Percentiles rank a stretch among this genome's conserved stretches.
These are phyloP conservation scores for Orchesellides sinensis DNA, from an alignment of 2,888 invertebrate genomes.

Conservation along the genomic window DNA sequence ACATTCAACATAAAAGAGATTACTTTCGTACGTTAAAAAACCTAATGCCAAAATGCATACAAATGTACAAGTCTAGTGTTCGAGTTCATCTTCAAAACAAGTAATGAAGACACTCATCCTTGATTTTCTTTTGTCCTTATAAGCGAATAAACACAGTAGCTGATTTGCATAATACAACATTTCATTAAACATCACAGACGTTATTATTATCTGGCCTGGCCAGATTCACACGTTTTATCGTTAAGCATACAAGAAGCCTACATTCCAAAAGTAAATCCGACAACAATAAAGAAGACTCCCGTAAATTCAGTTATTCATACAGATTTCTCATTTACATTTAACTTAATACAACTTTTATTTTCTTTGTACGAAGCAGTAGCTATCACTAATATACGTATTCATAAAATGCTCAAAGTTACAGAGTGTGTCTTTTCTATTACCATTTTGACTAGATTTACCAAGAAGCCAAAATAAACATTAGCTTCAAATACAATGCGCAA, in stretches of 20 bases:
- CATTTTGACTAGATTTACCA: neutral
- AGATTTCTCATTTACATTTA: too few relatives aligned
- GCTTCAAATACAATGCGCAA: slow-evolving; percentile 1
- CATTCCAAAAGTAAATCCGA: neutral
- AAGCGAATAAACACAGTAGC: slow-evolving; percentile 57
- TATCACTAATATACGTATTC: too few relatives aligned
- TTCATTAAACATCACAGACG: slow-evolving; percentile 63
- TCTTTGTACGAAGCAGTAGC: too few relatives aligned
- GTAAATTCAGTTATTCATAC: too few relatives aligned
- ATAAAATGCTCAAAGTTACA: too few relatives aligned
- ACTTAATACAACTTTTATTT: too few relatives aligned
- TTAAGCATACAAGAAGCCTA: neutral
- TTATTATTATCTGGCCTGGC: neutral
- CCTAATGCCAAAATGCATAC: neutral
- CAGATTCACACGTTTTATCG: slow-evolving; percentile 3
- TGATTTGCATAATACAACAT: slow-evolving; percentile 69
- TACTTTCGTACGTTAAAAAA: neutral
- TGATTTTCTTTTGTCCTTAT: slow-evolving; percentile 53
- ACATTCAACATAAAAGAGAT: neutral
- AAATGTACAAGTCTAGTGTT: neutral
- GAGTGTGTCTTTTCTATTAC: neutral
- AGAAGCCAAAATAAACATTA: slow-evolving; percentile 25
- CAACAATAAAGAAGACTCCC: too few relatives aligned
- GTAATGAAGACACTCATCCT: slow-evolving; percentile 28
- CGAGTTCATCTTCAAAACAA: neutral